These are phyloP conservation scores for Gobiocypris rarus DNA, from an alignment of 2,113 vertebrate species.

Conservation along the genomic window DNA sequence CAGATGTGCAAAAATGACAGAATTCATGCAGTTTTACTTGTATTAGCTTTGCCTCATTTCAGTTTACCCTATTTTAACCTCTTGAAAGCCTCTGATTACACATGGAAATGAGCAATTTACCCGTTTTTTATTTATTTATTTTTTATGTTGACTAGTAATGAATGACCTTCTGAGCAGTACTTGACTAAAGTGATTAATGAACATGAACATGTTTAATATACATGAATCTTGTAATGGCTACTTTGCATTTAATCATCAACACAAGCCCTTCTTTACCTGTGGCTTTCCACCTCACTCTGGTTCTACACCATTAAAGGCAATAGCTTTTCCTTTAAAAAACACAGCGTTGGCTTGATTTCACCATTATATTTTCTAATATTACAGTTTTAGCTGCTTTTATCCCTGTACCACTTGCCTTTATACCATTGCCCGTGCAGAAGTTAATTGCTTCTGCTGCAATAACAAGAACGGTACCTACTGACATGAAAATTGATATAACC, in stretches of 20 bases:
- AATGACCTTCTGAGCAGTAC: slow-evolving; percentile 25
- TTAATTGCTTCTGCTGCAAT: slow-evolving; percentile 35
- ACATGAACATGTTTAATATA: background rate
- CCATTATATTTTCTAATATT: background rate
- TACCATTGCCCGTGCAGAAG: slow-evolving; percentile 9
- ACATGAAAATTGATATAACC: slow-evolving; percentile 38
- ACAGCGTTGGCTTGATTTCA: background rate
- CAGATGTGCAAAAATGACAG: no score
- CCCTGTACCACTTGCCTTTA: background rate
- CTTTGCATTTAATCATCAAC: background rate
- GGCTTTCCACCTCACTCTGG: background rate
- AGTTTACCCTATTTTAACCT: background rate
- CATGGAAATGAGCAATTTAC: background rate
- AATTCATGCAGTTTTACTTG: background rate
- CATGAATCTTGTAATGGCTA: background rate
- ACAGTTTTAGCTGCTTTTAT: background rate
- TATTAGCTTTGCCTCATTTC: background rate
- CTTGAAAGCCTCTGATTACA: background rate
- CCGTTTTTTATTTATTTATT: no score
- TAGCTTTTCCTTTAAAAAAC: background rate
- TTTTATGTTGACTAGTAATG: background rate
- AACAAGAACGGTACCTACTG: slow-evolving; percentile 24
- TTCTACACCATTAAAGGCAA: background rate
- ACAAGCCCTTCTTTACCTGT: slow-evolving; percentile 6
- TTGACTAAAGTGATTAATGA: slow-evolving; percentile 28